A percentile compares a stretch with the other conserved stretches of the same genome.
Evolutionary conservation across 2,113 vertebrate genomes (phyloP).

Genomic region (Bambusicola thoracicus): DNA sequence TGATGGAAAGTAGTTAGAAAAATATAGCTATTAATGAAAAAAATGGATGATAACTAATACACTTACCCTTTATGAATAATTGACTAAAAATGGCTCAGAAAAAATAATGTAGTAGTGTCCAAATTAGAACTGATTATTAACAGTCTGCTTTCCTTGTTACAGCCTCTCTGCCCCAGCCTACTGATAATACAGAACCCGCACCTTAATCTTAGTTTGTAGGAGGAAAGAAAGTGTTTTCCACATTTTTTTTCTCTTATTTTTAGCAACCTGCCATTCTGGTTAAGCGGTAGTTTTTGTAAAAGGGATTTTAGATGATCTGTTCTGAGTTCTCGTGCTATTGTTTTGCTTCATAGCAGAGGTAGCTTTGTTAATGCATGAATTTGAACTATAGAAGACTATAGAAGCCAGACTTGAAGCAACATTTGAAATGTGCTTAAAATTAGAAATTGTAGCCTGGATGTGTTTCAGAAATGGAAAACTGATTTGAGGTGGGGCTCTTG

Average conservation of each 20-base stretch:
- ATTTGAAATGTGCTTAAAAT: background rate
- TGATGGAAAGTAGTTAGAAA: slow-evolving; percentile 36
- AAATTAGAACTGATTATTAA: background rate
- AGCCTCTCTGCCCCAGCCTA: background rate
- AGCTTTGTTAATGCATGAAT: background rate
- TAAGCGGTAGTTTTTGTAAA: background rate
- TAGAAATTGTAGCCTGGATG: background rate
- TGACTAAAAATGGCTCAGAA: background rate
- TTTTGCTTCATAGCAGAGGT: background rate
- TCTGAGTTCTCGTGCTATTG: background rate
- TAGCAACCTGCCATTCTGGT: background rate
- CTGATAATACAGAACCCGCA: background rate
- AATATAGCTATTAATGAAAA: slow-evolving; percentile 25
- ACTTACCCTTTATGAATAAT: background rate
- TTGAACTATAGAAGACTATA: background rate
- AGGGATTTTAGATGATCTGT: background rate
- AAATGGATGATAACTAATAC: slow-evolving; percentile 6
- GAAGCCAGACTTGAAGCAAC: background rate
- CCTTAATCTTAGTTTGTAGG: background rate
- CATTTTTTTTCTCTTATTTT: background rate
- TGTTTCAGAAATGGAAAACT: background rate
- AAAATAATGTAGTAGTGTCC: background rate
- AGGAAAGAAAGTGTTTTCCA: background rate
- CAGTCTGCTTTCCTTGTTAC: background rate
- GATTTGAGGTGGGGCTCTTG: background rate